Base-by-base conservation (phyloP, 2,797 vertebrate genomes). In the Darevskia mixta region DNA sequence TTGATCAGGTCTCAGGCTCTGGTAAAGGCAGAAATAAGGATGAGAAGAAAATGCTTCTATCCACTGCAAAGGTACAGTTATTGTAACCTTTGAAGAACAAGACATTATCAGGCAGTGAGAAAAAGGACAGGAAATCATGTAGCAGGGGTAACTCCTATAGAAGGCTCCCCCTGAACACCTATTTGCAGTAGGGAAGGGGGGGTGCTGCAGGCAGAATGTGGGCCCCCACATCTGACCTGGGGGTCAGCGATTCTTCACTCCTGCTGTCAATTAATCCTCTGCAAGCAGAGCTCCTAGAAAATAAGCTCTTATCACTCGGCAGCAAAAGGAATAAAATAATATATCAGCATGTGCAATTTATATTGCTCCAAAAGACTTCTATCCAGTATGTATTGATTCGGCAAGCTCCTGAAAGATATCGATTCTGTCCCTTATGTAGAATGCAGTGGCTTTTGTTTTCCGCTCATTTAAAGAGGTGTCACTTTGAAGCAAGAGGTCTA, bases 391-490 rank as follows among this genome's bases (percentile, higher is more conserved):
- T 80, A 81, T 10, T n/a, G 61, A 73, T 73, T 71, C 29, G n/a
- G 64, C n/a, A 79, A 88, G 83, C 66, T 85, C 75, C 73, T 83
- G 45, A 88, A 82, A 92, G 66, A 2, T 86, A 90, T 94, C 6
- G 88, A 92, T 90, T 78, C 32, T 81, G 25, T 58, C 66, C 72
- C 55, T 49, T 38, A 27, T n/a, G n/a, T 20, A 35, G 66, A 77
- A 79, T 87, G 71, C 23, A 27, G 35, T 38, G 10, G 11, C 25
- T 90, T 85, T 88, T 89, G 71, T 90, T 91, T 91, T 87, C 79
- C 81, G 9, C 20, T 87, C 79, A 13, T 1, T 61, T 61, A 76
- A 86, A 64, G 64, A 82, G 81, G 49, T n/a, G 5, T 10, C 38
- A 0, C 88, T 87, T 76, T 38, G 32, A 29, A 78, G 49, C 2